A percentile compares a stretch with the other conserved stretches of the same genome.
phyloP scores from a whole-genome alignment of 2,888 invertebrate genomes.

The Drosophila emarginata region DNA sequence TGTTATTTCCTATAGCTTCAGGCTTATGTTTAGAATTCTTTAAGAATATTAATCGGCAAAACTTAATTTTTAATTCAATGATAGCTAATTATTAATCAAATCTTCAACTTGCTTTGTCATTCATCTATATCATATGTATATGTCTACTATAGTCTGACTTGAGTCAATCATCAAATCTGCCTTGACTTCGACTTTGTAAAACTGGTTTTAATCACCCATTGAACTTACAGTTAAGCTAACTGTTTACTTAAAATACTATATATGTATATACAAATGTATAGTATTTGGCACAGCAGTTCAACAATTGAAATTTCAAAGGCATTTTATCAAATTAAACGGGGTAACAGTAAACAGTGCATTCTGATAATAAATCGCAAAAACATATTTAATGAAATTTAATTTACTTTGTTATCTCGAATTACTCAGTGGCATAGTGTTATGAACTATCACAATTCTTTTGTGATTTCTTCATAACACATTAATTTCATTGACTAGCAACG shows the following conservation, averaged over 20 bases:
- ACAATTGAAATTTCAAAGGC: neutral
- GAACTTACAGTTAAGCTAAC: constrained; percentile 9
- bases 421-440: neutral
- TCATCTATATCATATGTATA: neutral
- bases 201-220: constrained; percentile 12
- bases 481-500: neutral
- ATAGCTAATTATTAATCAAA: constrained; percentile 10
- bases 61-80: constrained; percentile 17
- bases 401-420: neutral
- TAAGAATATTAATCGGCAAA: neutral
- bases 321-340: neutral
- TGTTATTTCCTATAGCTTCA: neutral
- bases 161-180: neutral
- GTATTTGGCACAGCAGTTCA: constrained; percentile 1
- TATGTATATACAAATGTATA: too few relatives aligned
- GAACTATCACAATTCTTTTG: neutral
- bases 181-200: constrained; percentile 14
- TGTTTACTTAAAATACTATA: neutral
- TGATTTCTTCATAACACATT: neutral
- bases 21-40: neutral
- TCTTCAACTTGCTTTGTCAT: neutral
- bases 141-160: neutral
- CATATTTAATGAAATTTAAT: neutral
- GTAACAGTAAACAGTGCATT: neutral
- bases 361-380: neutral